Base-by-base conservation (phyloP, 2,888 invertebrate genomes). In the Notodonta dromedarius region DNA sequence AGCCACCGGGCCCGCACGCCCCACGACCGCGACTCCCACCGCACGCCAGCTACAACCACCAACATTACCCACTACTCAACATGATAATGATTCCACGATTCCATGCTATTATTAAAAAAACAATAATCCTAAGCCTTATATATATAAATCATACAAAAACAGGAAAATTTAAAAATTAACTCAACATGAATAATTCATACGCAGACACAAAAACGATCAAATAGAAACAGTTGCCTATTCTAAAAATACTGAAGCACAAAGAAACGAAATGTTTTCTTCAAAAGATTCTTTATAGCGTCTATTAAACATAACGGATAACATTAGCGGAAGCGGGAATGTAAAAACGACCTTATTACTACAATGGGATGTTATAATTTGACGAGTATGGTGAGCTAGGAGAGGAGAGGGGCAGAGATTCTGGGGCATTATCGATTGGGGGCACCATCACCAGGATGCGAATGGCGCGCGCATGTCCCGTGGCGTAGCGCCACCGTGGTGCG, bases 281-380 rank as follows among this genome's bases (percentile, higher is more conserved):
- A 88, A 88, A 86, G 79, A 85, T 86, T 83, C 86, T 89, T 89
- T 88, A 89, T 87, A 83, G 85, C 82, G 62, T 83, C 87, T 86
- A 88, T 90, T 88, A 89, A 85, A 83, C 80, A 84, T 81, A 82
- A 83, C 84, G 84, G 84, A 85, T 44, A 84, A 84, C 82, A 84
- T 83, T 84, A 82, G 78, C 77, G 82, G 82, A 83, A 79, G 82
- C 76, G 81, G 77, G 84, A 82, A 83, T 80, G 87, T 85, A 88
- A 89, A 89, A 88, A 84, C 84, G 83, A 89, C 90, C 88, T 89
- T 90, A 90, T 90, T 89, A 85, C 88, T 87, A 86, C 82, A 87
- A 83, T 85, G 81, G 85, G 85, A 88, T 88, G 90, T 86, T 89
- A 91, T 89, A 90, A 89, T 91, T 90, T 90, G 88, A 85, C 80